Base-by-base conservation (phyloP, 1,140 invertebrate species). In the Drosophila repleta region DNA sequence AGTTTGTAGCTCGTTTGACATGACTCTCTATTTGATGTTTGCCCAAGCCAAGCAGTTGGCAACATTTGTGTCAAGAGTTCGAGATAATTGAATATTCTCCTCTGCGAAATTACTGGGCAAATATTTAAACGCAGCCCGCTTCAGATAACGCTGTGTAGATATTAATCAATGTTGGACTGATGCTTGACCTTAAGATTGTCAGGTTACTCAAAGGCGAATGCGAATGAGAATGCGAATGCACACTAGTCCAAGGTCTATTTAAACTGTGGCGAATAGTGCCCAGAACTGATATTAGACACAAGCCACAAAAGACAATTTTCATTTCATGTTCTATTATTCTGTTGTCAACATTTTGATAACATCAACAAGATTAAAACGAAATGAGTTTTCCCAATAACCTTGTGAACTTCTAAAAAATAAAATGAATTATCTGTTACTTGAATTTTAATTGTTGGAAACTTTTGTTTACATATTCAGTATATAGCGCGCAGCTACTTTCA, bases 61-160 rank as follows among this genome's bases (percentile, higher is more conserved):
- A 71, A 82, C 83, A 87, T 87, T 82, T 87, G 71, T 78, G 82
- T 88, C 82, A 87, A 87, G 78, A 65, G 71, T 49, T 70, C 37
- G 29, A 85, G 74, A 74, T 84, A 84, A 87, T 87, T 81, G 69
- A 51, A 74, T 77, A 57, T 68, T 58, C 58, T 13, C 62, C 17
- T 13, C 26, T 62, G 82, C 66, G 48, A 61, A 66, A 65, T 55
- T 66, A 43, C 62, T 71, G 18, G n/a, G 52, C 45, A 74, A 87
- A 88, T 87, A 88, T 82, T 82, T 76, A 78, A 72, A 63, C 48
- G 57, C 56, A 45, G 58, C n/a, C 21, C 62, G 48, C 52, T 60
- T 73, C 49, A 51, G 43, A 56, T 39, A 29, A 41, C 56, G 48
- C 5, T 35, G 17, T 41, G 32, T 58, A 52, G 46, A 76, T 74